Conservation (phyloP, 1,140 invertebrate species). For the Zaprionus capensis region DNA sequence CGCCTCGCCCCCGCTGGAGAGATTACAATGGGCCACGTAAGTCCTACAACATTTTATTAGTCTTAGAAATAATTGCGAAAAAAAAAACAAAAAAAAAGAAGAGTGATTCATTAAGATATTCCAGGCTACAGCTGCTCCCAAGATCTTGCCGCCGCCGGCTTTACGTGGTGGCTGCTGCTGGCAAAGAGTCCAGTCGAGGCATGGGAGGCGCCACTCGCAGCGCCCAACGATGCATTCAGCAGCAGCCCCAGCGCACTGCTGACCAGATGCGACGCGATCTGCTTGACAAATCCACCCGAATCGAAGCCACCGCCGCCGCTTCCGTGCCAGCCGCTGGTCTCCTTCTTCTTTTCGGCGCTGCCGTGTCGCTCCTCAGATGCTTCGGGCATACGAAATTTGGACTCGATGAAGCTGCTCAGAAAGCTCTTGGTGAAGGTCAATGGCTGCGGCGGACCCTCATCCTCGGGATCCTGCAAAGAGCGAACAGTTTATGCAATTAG, state of each 20-base stretch:
- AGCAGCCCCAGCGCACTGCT: conserved; percentile 73
- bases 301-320: conserved; percentile 59
- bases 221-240: conserved; percentile 74
- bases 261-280: conserved; percentile 74
- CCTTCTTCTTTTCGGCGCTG: conserved; percentile 56
- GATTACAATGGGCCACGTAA: neutral
- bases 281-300: conserved; percentile 75
- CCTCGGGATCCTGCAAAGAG: conserved; percentile 74
- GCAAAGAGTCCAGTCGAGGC: conserved; percentile 69
- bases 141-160: conserved; percentile 36
- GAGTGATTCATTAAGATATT: conserved; percentile 11
- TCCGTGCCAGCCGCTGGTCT: conserved; percentile 5
- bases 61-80: conserved; percentile 4
- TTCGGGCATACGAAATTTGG: conserved; percentile 65
- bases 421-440: conserved; percentile 73
- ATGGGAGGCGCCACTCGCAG: conserved; percentile 73
- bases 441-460: conserved; percentile 76
- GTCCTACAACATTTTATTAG: conserved; percentile 20
- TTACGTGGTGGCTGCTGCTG: conserved; percentile 63
- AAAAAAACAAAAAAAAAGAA: conserved; percentile 28
- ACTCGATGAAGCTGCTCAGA: conserved; percentile 67
- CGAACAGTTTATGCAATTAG: neutral
- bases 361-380: conserved; percentile 60
- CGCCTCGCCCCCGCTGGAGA: neutral
- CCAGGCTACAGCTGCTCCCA: conserved; percentile 29